Conservation (phyloP, 2,888 invertebrate genomes). For the Xanthostigma xanthostigma region DNA sequence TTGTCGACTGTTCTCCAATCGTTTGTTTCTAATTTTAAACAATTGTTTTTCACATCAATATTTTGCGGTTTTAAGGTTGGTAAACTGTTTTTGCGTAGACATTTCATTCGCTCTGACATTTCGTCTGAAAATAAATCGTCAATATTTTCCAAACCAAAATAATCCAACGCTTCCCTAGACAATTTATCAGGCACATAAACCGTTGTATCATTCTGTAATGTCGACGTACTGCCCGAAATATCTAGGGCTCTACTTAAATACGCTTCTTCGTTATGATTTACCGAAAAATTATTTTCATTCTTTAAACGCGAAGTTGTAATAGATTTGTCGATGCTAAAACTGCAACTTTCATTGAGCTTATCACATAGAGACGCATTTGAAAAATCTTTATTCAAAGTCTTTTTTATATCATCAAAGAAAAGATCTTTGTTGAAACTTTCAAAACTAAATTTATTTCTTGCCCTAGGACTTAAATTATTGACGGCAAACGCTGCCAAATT, state of each 20-base stretch:
- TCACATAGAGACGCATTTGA: constrained; percentile 17
- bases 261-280: background rate
- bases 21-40: too few species aligned
- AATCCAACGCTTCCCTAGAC: constrained; percentile 23
- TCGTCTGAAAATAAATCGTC: constrained; percentile 29
- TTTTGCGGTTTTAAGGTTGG: too few species aligned
- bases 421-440: constrained; percentile 23
- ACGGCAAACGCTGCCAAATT: background rate
- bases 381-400: background rate
- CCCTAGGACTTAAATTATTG: background rate
- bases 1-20: too few species aligned
- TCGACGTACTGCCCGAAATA: background rate
- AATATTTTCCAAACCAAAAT: constrained; percentile 33
- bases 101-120: constrained; percentile 7
- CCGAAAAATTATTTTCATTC: background rate
- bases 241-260: constrained; percentile 1
- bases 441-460: constrained; percentile 7
- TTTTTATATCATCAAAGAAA: constrained; percentile 20
- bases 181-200: constrained; percentile 7
- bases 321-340: constrained; percentile 11
- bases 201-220: background rate
- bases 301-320: too few species aligned
- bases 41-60: too few species aligned
- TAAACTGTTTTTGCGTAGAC: too few species aligned
- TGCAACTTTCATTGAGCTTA: too few species aligned